A percentile compares a stretch with the other conserved stretches of the same genome.
phyloP scores from a whole-genome alignment of 2,888 invertebrate genomes.

The Zygaena filipendulae region DNA sequence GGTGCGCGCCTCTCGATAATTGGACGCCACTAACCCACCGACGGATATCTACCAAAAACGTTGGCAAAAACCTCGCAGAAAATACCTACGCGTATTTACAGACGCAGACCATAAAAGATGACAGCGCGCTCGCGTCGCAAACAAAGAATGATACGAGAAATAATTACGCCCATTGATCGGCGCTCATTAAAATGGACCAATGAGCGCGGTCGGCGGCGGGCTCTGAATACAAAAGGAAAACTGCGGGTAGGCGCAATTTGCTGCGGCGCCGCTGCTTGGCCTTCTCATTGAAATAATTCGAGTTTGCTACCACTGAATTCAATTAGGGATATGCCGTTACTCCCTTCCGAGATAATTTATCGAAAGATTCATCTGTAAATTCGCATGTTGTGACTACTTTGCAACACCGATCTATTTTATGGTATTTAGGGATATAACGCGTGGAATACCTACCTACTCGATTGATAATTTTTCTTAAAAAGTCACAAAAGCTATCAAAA shows the following conservation, averaged over 20 bases:
- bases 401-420: too few relatives aligned
- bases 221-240: constrained; percentile 41
- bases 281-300: constrained; percentile 53
- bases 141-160: constrained; percentile 61
- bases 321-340: constrained; percentile 46
- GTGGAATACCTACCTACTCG: too few relatives aligned
- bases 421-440: too few relatives aligned
- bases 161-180: constrained; percentile 65
- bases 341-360: constrained; percentile 33
- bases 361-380: too few relatives aligned
- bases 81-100: constrained; percentile 22
- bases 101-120: constrained; percentile 36
- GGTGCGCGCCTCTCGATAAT: constrained; percentile 33
- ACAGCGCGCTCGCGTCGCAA: constrained; percentile 44
- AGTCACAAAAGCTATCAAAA: too few relatives aligned
- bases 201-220: constrained; percentile 28
- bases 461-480: too few relatives aligned
- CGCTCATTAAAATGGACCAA: constrained; percentile 60
- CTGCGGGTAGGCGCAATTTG: constrained; percentile 47
- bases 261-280: constrained; percentile 47
- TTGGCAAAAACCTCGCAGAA: constrained; percentile 37
- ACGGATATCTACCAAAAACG: constrained; percentile 50
- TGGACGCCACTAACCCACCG: constrained; percentile 33
- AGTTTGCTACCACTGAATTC: constrained; percentile 40
- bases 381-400: too few relatives aligned